Base-by-base conservation (phyloP, 2,113 vertebrate species). In the Corythoichthys haematopterus region DNA sequence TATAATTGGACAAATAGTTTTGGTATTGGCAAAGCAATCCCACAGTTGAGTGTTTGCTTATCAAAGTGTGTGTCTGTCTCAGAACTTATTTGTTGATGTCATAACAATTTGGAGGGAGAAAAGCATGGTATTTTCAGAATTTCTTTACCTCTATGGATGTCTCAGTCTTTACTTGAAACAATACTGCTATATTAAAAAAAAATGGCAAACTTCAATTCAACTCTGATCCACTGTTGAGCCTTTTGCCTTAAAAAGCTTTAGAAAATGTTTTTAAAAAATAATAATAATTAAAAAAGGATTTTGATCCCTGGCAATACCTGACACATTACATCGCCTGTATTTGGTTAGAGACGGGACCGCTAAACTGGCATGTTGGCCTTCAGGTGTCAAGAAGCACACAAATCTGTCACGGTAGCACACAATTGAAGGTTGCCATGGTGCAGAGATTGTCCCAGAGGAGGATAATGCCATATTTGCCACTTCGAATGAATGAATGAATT, bases 191-290 rank as follows among this genome's bases (percentile, higher is more conserved):
- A 57, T 15, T 5, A 12, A 36, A 33, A 37, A 59, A 57, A 69
- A 81, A 85, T 64, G 76, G 86, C 87, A 84, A 89, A 89, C 83
- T 86, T 85, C 79, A 84, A 87, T 87, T 85, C 79, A 85, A 80
- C 84, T 85, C 65, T 87, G 83, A 88, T 88, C 86, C 84, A 88
- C 87, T 89, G 89, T 88, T 88, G 85, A 90, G 86, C 89, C 89
- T 88, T 90, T 89, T 87, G 86, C 86, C 89, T 88, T 89, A 88
- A 89, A 48, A 88, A 81, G 81, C 77, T 82, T 68, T 74, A 80
- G 74, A 83, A 75, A 71, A 74, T 1, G 40, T 43, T 43, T 43
- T 43, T 43, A 8, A 43, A 76, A 65, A 67, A 28, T 28, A 69
- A 61, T 9, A n/a, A 12, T 28, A 6, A 76, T 79, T 72, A 80